A percentile compares a stretch with the other conserved stretches of the same genome.
These are phyloP conservation scores for Latrodectus geometricus DNA, from an alignment of 1,140 invertebrate species.

Conservation along the genomic window DNA sequence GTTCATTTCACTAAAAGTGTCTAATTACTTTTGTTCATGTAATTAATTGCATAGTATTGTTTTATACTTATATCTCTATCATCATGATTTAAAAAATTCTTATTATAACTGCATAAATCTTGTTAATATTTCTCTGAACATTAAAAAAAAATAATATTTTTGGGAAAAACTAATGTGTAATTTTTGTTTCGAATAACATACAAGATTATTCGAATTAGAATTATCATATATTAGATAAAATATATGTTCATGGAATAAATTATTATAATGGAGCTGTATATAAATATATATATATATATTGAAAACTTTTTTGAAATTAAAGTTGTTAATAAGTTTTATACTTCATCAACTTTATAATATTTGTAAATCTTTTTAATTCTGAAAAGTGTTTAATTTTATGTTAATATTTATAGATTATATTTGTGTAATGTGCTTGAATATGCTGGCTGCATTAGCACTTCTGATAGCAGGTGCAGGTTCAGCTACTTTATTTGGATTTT, in stretches of 20 bases:
- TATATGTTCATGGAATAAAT: not conserved
- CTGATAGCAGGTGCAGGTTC: conserved; percentile 76
- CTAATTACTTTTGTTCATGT: too few relatives aligned
- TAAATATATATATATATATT: too few relatives aligned
- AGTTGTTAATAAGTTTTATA: not conserved
- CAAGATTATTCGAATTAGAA: not conserved
- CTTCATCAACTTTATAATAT: not conserved
- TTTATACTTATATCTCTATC: too few relatives aligned
- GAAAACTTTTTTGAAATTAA: not conserved
- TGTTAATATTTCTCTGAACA: too few relatives aligned
- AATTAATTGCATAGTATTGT: too few relatives aligned
- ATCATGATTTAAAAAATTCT: too few relatives aligned
- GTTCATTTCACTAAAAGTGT: too few relatives aligned
- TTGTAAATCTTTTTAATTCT: not conserved
- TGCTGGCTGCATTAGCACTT: conserved; percentile 83
- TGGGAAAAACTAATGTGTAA: too few relatives aligned
- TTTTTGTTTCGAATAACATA: too few relatives aligned
- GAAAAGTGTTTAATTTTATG: conserved; percentile 9
- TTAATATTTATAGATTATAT: conserved; percentile 84
- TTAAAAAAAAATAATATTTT: too few relatives aligned
- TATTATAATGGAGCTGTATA: too few relatives aligned
- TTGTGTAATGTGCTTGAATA: conserved; percentile 85
- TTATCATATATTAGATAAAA: conserved; percentile 17
- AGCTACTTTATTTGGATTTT: conserved; percentile 83
- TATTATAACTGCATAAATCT: too few relatives aligned